These are phyloP conservation scores for Ceraclea dissimilis DNA, from an alignment of 2,888 invertebrate genomes.

Conservation along the genomic window DNA sequence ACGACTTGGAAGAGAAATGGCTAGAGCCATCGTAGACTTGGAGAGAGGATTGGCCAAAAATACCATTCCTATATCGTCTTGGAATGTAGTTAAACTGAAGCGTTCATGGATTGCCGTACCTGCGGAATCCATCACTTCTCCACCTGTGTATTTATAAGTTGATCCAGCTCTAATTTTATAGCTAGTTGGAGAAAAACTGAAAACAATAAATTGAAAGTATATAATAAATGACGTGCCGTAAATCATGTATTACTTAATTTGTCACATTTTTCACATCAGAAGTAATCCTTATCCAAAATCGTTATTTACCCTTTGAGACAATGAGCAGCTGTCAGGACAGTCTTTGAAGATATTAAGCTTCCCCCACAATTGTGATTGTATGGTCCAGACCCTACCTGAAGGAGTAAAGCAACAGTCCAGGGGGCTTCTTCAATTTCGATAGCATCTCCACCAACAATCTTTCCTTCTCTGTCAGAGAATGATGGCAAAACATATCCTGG, in stretches of 20 bases:
- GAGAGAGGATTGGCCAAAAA: conserved; percentile 31
- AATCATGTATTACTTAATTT: not conserved
- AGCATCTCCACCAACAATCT: conserved; percentile 1
- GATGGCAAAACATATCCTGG: not conserved
- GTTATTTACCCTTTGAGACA: not conserved
- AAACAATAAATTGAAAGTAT: not conserved
- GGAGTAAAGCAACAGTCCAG: not conserved
- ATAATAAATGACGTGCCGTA: not conserved
- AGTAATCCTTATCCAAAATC: too few relatives aligned
- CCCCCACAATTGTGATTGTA: conserved; percentile 2
- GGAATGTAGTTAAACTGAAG: not conserved
- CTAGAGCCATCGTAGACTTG: conserved; percentile 28
- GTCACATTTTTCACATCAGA: too few relatives aligned
- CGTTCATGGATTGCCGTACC: not conserved
- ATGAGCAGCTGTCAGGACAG: conserved; percentile 2
- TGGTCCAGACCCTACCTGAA: not conserved
- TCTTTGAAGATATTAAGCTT: not conserved
- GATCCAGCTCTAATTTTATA: not conserved
- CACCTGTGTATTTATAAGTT: not conserved
- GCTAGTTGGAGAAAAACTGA: not conserved
- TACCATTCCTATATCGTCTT: conserved; percentile 38
- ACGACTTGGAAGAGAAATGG: conserved; percentile 28
- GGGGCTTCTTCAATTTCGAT: not conserved
- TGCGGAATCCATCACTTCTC: not conserved
- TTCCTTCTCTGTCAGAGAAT: not conserved